A percentile compares a stretch with the other conserved stretches of the same genome.
Conservation (phyloP, 1,140 invertebrate species). For the Subanguina moxae region DNA sequence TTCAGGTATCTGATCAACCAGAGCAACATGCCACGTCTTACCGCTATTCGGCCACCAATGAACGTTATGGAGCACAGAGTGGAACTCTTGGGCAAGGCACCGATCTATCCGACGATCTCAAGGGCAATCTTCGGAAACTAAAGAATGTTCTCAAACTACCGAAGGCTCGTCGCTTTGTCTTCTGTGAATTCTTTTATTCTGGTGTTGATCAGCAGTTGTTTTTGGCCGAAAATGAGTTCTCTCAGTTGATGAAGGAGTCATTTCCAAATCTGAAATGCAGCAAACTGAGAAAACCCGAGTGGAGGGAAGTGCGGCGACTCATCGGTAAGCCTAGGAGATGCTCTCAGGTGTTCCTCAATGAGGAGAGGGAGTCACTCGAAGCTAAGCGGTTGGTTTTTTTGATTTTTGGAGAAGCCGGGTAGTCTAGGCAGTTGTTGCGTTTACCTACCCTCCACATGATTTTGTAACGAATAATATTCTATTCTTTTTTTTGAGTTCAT, state of each 20-base stretch:
- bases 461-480: too few relatives aligned
- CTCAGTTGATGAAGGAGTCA: constrained; percentile 83
- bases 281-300: constrained; percentile 81
- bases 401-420: too few relatives aligned
- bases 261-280: constrained; percentile 85
- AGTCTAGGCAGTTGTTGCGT: too few relatives aligned
- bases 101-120: constrained; percentile 10
- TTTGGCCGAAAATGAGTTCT: constrained; percentile 92
- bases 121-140: constrained; percentile 10
- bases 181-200: constrained; percentile 96
- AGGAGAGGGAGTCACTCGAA: constrained; percentile 84
- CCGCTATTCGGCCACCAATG: too few relatives aligned
- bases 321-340: constrained; percentile 94
- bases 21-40: background rate
- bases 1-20: background rate
- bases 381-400: constrained; percentile 68
- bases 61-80: background rate
- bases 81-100: constrained; percentile 6
- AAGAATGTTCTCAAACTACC: constrained; percentile 93
- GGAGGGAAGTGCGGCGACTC: constrained; percentile 86
- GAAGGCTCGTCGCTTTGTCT: constrained; percentile 77
- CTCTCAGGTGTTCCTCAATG: constrained; percentile 79
- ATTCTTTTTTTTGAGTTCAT: too few relatives aligned
- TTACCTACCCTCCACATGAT: too few relatives aligned
- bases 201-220: constrained; percentile 77